These are phyloP conservation scores for Prolemur simus DNA, from an alignment of 2,113 vertebrate genomes.

Conservation along the genomic window DNA sequence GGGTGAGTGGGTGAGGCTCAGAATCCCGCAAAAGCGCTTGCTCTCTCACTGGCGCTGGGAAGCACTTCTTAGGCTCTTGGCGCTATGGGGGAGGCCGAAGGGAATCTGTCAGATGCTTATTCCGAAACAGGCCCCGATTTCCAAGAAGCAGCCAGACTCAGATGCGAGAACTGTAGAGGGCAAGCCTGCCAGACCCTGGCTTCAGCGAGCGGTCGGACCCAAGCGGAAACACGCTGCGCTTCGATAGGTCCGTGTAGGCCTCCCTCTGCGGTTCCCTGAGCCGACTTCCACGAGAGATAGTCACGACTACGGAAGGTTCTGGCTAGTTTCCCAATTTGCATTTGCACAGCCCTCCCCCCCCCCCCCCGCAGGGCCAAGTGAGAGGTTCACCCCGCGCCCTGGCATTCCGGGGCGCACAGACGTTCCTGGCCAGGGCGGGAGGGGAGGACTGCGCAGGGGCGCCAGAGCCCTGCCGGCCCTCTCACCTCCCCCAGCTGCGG, in stretches of 20 bases:
- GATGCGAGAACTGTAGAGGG: neutral
- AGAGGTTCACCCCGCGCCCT: too few relatives aligned
- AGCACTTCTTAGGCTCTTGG: neutral
- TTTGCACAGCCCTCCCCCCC: neutral
- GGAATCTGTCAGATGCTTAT: neutral
- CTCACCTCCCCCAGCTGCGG: neutral
- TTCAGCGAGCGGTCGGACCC: neutral
- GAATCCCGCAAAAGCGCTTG: neutral
- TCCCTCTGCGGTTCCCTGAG: neutral
- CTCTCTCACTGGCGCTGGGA: neutral
- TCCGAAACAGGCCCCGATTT: neutral
- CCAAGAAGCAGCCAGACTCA: neutral
- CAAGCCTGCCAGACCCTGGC: neutral
- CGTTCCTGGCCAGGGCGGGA: neutral
- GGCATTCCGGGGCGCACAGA: neutral
- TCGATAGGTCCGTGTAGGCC: neutral
- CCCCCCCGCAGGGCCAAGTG: neutral
- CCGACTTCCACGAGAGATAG: neutral
- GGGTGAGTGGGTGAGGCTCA: fast-evolving
- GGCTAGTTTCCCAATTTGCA: neutral
- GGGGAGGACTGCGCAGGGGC: neutral
- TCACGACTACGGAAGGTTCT: slow-evolving; percentile 53
- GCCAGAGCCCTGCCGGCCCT: neutral
- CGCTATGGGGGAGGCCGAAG: neutral
- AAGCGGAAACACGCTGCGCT: neutral